These are phyloP conservation scores for Microcebus griseorufus DNA, from an alignment of 2,113 vertebrate genomes.

Conservation along the genomic window DNA sequence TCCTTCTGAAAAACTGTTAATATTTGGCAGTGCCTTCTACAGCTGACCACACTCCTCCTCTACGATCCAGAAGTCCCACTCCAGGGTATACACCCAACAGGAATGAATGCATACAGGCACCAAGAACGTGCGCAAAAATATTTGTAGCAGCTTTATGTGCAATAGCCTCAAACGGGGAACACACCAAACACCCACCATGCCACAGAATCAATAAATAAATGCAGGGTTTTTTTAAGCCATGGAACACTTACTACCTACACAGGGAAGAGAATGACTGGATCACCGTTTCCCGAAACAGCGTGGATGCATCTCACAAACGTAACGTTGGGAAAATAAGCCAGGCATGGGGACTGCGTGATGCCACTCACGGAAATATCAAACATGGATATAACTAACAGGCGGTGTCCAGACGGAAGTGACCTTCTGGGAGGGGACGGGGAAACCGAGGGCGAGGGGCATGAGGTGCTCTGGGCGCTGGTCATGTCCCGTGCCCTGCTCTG, in stretches of 20 bases:
- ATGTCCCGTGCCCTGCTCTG: neutral
- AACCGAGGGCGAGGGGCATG: neutral
- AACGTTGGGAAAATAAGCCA: neutral
- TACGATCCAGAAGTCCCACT: neutral
- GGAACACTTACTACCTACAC: no score
- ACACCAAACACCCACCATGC: neutral
- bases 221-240: neutral
- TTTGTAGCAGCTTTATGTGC: neutral
- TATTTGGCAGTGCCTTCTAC: neutral
- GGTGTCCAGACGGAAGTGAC: neutral
- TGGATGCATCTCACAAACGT: neutral
- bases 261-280: neutral
- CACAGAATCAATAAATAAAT: neutral
- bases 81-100: no score
- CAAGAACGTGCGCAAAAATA: neutral
- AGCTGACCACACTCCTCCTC: neutral
- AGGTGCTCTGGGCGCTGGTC: no score
- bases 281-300: neutral
- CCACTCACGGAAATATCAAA: accelerated
- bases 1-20: neutral
- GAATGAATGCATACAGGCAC: neutral
- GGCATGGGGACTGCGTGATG: accelerated
- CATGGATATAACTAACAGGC: accelerated
- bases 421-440: neutral
- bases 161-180: neutral